phyloP scores from a whole-genome alignment of 2,797 vertebrate genomes.

The Bucorvus abyssinicus region DNA sequence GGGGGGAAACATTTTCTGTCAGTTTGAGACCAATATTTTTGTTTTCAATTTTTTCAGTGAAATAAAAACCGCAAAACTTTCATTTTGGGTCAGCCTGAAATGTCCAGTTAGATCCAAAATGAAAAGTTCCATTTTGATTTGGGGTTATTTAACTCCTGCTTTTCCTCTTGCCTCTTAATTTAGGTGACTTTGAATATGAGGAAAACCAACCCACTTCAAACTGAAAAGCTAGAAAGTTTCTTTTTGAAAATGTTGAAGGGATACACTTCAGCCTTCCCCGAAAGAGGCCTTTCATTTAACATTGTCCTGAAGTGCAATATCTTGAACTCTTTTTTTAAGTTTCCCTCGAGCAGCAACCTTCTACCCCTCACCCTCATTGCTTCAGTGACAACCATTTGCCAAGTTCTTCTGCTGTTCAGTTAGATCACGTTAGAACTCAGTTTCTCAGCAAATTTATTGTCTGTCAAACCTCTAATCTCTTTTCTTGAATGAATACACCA shows the following conservation, averaged over 20 bases:
- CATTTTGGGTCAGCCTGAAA: not conserved
- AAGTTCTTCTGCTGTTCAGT: not conserved
- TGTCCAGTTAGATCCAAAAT: not conserved
- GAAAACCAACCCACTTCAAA: not conserved
- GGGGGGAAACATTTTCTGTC: accelerated
- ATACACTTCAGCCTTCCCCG: not conserved
- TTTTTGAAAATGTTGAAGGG: not conserved
- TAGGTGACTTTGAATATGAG: not conserved
- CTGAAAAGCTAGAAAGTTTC: not conserved
- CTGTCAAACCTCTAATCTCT: not conserved
- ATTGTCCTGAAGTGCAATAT: not conserved
- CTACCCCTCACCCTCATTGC: not conserved
- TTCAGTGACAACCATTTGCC: not conserved
- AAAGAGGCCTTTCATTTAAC: not conserved
- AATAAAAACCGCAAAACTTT: not conserved
- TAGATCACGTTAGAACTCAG: not conserved
- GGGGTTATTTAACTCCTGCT: not conserved
- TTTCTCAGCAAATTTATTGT: not conserved
- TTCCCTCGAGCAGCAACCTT: not conserved
- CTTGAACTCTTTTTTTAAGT: not conserved
- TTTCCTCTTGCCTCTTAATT: not conserved
- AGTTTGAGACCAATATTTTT: not conserved
- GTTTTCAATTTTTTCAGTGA: not conserved
- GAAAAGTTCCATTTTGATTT: not conserved
- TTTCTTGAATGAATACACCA: not conserved